Percentiles rank a stretch among this genome's conserved stretches.
Evolutionary conservation across 2,113 vertebrate species (phyloP).

Genomic region (Cygnus atratus): DNA sequence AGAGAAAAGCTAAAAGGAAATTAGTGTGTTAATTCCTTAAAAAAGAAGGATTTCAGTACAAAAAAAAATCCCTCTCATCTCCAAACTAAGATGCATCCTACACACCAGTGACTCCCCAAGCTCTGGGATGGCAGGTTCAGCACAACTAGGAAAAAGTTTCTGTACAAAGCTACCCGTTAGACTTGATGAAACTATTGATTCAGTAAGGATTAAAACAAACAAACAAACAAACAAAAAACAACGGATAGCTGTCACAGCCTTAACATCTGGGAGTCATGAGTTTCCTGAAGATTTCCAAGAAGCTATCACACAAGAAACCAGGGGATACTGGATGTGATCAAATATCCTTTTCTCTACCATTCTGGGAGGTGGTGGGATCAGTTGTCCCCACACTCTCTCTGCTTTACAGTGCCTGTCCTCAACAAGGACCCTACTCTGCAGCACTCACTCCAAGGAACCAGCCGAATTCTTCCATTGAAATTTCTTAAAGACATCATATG

Average conservation of each 20-base stretch:
- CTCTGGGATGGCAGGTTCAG: background rate
- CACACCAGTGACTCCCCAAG: background rate
- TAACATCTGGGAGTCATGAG: background rate
- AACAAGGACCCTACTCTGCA: background rate
- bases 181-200: background rate
- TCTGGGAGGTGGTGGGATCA: background rate
- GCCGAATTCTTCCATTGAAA: background rate
- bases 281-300: background rate
- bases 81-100: background rate
- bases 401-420: background rate
- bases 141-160: background rate
- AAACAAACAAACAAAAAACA: background rate
- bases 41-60: background rate
- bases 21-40: background rate
- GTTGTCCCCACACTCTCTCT: background rate
- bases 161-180: background rate
- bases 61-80: background rate
- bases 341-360: background rate
- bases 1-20: background rate
- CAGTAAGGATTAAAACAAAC: background rate
- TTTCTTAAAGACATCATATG: background rate
- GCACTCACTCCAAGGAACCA: background rate
- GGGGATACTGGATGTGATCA: background rate
- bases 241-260: background rate
- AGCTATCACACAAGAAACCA: background rate